Evolutionary conservation across 2,113 vertebrate genomes (phyloP).

Genomic region (Mola mola): DNA sequence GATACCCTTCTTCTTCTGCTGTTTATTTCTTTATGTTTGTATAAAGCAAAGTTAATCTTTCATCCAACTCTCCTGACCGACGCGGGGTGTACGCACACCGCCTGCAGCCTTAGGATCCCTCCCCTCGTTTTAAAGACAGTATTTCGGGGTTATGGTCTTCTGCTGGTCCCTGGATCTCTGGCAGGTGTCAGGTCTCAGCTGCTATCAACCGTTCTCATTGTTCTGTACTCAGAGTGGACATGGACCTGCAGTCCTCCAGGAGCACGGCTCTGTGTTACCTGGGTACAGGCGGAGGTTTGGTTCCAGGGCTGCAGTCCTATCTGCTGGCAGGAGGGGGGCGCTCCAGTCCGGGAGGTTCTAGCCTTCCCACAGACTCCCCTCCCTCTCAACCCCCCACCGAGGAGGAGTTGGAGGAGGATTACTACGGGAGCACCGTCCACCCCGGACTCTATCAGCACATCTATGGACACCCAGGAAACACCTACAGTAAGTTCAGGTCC

Average conservation of each 20-base stretch:
- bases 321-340: slow-evolving; percentile 82
- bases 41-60: too few species aligned
- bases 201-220: not conserved
- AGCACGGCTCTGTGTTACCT: slow-evolving; percentile 75
- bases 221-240: slow-evolving; percentile 52
- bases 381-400: slow-evolving; percentile 94
- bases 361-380: slow-evolving; percentile 94
- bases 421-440: slow-evolving; percentile 86
- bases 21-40: too few species aligned
- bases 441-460: slow-evolving; percentile 90
- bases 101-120: too few species aligned
- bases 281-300: slow-evolving; percentile 74
- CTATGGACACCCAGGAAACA: slow-evolving; percentile 87
- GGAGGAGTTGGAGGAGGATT: slow-evolving; percentile 94
- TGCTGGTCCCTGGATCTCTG: not conserved
- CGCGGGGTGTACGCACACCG: too few species aligned
- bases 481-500: slow-evolving; percentile 80
- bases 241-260: slow-evolving; percentile 63
- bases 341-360: slow-evolving; percentile 92
- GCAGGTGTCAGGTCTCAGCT: not conserved
- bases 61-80: too few species aligned
- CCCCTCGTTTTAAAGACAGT: too few species aligned
- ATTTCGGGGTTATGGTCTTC: too few species aligned
- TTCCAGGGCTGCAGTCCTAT: slow-evolving; percentile 89
- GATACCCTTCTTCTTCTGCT: too few species aligned